Conservation (phyloP, 2,888 invertebrate species). For the Electrophaes corylata region DNA sequence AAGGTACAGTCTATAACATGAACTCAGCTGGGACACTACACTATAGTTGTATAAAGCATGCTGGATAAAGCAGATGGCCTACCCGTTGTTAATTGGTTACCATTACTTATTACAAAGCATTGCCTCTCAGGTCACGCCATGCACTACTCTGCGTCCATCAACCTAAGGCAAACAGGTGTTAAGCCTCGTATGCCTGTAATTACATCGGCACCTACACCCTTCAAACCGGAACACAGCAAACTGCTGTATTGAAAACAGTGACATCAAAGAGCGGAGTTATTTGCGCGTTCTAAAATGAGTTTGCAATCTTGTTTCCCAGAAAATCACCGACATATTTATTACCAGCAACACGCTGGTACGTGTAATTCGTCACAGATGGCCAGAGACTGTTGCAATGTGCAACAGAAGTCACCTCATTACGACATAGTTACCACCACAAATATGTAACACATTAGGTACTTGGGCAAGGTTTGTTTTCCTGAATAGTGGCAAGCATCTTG, state of each 20-base stretch:
- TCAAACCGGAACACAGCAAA: no score
- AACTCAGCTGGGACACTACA: no score
- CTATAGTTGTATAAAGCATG: no score
- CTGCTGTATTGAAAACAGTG: background rate
- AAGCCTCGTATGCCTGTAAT: no score
- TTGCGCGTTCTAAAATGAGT: conserved; percentile 8
- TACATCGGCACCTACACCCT: no score
- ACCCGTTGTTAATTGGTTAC: no score
- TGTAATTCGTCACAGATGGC: conserved; percentile 44
- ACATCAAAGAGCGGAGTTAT: conserved; percentile 4
- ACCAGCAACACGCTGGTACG: conserved; percentile 13
- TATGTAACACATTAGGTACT: conserved; percentile 6
- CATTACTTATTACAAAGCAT: no score
- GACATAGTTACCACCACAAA: conserved; percentile 17
- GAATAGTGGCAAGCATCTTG: background rate
- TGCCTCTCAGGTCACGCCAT: no score
- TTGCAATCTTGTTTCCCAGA: conserved; percentile 13
- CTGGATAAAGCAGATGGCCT: no score
- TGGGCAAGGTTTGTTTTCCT: background rate
- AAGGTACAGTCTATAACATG: no score
- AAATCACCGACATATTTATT: conserved; percentile 19
- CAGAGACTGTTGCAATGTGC: conserved; percentile 37
- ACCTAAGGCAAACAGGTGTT: no score
- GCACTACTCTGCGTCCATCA: no score
- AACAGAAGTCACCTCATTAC: conserved; percentile 29